Evolutionary conservation across 1,140 invertebrate genomes (phyloP), one percentile per base, ranked within the genome.

Genomic region (Atta texana): DNA sequence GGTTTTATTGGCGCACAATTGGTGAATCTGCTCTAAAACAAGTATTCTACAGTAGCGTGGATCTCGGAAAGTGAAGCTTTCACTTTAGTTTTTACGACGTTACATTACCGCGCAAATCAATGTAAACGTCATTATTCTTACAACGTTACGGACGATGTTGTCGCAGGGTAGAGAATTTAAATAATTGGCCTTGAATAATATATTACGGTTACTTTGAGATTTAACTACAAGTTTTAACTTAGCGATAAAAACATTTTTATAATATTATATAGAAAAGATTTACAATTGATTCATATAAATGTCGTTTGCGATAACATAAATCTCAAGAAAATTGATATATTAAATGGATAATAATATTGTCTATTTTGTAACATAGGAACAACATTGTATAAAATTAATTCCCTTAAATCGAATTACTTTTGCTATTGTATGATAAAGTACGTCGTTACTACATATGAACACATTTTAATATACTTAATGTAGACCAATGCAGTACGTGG

Each of bases 1-100:
- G 7, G n/a, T 84, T 74, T 84, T 84, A 75, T 84, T 61, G 55
- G 39, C 14, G n/a, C 31, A 71, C 64, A 71, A 81, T 81, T 81
- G 69, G 18, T 1, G 24, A 51, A 49, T 28, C 18, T 51, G 10
- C 14, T 69, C 3, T 84, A 57, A 84, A 75, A 14, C 24, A 44
- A 72, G 55, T 84, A 75, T 84, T 63, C 53, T 14, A 24, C 31
- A n/a, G 66, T 69, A 69, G 14, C 21, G 21, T n/a, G 55, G 31
- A 10, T 59, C 24, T 68, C 12, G n/a, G 34, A 82, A 74, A 82
- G 28, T 61, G 16, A n/a, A 84, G 55, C 55, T 84, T 84, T 84
- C 28, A 84, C 51, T 31, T 71, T 71, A 74, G 69, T 24, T 84
- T 61, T 84, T 61, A 51, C 69, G 53, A 82, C 14, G 68, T 82